A percentile compares a stretch with the other conserved stretches of the same genome.
phyloP scores from a whole-genome alignment of 2,797 vertebrate species.

The Ctenochaetus hawaiiensis region DNA sequence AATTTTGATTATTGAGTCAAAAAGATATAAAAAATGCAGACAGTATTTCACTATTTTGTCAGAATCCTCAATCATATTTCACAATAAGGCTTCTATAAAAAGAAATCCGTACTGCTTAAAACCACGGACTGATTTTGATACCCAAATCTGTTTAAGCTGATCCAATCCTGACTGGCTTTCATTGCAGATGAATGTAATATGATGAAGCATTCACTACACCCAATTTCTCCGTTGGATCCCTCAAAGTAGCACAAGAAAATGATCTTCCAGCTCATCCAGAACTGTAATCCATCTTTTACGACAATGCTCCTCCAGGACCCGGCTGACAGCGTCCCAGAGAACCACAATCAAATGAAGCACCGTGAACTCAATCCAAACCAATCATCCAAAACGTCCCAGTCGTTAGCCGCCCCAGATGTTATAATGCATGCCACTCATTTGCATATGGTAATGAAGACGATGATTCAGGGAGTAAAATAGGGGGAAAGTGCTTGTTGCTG shows the following conservation, averaged over 20 bases:
- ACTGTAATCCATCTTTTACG: slow-evolving; percentile 53
- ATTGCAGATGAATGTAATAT: slow-evolving; percentile 31
- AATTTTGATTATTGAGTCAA: background rate
- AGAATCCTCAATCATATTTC: slow-evolving; percentile 30
- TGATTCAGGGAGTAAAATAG: slow-evolving; percentile 66
- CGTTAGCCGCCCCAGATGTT: slow-evolving; percentile 57
- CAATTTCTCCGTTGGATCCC: slow-evolving; percentile 27
- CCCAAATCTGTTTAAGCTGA: slow-evolving; percentile 57
- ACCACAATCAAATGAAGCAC: slow-evolving; percentile 39
- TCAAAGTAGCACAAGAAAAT: slow-evolving; percentile 47
- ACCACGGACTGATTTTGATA: slow-evolving; percentile 30
- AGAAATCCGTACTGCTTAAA: slow-evolving; percentile 18
- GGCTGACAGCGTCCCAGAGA: slow-evolving; percentile 16
- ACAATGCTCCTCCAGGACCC: slow-evolving; percentile 39
- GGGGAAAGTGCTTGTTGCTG: slow-evolving; percentile 46
- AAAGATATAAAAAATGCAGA: background rate
- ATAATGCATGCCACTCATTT: slow-evolving; percentile 62
- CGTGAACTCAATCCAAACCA: slow-evolving; percentile 59
- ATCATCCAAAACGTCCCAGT: slow-evolving; percentile 53
- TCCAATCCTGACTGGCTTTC: slow-evolving; percentile 54
- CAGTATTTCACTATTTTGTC: slow-evolving; percentile 5
- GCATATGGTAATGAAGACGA: slow-evolving; percentile 72
- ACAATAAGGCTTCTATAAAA: slow-evolving; percentile 33
- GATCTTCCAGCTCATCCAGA: slow-evolving; percentile 40
- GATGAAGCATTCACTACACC: slow-evolving; percentile 36